phyloP scores from a whole-genome alignment of 64 coral and sea anemone species.

The Orbicella faveolata region DNA sequence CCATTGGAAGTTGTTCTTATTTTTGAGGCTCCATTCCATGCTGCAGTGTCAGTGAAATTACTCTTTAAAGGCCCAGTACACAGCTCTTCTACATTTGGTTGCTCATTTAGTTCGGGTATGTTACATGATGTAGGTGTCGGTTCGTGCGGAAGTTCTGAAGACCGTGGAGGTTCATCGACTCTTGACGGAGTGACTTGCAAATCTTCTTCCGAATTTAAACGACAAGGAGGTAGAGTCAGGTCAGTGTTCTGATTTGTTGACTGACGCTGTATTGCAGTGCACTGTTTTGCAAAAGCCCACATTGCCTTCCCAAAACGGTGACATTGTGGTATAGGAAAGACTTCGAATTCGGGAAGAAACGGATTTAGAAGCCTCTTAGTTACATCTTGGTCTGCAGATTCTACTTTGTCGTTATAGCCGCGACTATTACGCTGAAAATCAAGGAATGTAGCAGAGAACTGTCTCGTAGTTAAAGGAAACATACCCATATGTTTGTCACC shows the following conservation, averaged over 20 bases:
- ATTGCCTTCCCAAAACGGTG: constrained; percentile 9
- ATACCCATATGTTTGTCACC: background rate
- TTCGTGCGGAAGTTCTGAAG: background rate
- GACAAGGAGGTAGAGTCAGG: background rate
- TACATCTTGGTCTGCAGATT: background rate
- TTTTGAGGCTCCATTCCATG: background rate
- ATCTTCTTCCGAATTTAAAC: background rate
- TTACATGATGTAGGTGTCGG: background rate
- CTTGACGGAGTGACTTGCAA: background rate
- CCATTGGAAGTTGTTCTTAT: background rate
- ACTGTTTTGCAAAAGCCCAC: background rate
- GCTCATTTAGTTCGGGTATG: background rate
- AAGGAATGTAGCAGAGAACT: constrained; percentile 35
- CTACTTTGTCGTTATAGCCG: background rate
- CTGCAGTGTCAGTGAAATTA: no score
- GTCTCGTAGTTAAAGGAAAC: constrained; percentile 18
- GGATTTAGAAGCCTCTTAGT: background rate
- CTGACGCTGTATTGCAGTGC: background rate
- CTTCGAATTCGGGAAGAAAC: background rate
- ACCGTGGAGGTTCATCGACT: background rate
- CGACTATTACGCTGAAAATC: constrained; percentile 20
- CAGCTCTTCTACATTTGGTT: background rate
- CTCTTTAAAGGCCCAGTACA: background rate
- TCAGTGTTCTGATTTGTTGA: background rate
- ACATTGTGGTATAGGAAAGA: background rate